Evolutionary conservation across 1,140 invertebrate species (phyloP).

Genomic region (Aphidius gifuensis): DNA sequence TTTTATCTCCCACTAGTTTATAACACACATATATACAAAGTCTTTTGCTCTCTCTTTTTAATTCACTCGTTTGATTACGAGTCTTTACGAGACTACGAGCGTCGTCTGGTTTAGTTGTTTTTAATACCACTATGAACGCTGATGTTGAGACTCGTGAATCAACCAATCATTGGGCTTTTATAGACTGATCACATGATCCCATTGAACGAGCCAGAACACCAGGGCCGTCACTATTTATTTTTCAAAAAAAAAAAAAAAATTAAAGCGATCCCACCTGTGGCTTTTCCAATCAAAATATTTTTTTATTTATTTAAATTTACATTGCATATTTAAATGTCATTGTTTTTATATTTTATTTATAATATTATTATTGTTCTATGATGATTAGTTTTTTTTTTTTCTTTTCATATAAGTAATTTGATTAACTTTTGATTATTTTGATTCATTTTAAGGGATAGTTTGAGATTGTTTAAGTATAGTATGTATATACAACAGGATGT

Average conservation of each 20-base stretch:
- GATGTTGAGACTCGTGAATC: not conserved
- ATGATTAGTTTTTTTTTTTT: not conserved
- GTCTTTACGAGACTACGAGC: not conserved
- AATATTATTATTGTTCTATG: not conserved
- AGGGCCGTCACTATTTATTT: conserved; percentile 5
- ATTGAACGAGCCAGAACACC: conserved; percentile 1
- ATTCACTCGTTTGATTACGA: too few relatives aligned
- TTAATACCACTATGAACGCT: not conserved
- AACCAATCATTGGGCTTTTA: conserved; percentile 8
- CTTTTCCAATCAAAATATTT: conserved; percentile 22
- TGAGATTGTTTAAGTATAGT: too few relatives aligned
- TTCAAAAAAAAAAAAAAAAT: not conserved
- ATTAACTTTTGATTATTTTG: too few relatives aligned
- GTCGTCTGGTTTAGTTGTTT: not conserved
- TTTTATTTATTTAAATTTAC: not conserved
- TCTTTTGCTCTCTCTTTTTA: too few relatives aligned
- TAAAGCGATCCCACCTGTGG: conserved; percentile 34
- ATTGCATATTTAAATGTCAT: not conserved
- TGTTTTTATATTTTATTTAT: not conserved
- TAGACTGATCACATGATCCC: conserved; percentile 11
- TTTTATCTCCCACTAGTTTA: too few relatives aligned
- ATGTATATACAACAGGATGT: too few relatives aligned
- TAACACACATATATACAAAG: too few relatives aligned
- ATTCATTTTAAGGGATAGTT: too few relatives aligned
- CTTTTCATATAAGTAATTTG: too few relatives aligned